Evolutionary conservation across 2,888 invertebrate species (phyloP).

Genomic region (Salpingus planirostris): DNA sequence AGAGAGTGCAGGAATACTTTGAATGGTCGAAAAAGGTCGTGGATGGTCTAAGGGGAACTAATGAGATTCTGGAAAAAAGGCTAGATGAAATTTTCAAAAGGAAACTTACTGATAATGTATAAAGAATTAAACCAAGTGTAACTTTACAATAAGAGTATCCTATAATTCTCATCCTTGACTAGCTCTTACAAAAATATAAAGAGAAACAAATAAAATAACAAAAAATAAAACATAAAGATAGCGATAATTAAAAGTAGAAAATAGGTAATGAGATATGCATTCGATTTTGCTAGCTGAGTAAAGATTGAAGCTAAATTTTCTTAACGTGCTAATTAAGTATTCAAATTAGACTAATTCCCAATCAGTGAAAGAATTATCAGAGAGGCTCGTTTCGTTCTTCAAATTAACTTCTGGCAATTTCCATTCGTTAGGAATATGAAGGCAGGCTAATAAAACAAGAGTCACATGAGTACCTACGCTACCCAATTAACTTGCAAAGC

Average conservation of each 20-base stretch:
- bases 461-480: background rate
- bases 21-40: constrained; percentile 61
- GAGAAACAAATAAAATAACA: background rate
- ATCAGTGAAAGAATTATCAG: constrained; percentile 31
- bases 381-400: no score
- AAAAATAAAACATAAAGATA: no score
- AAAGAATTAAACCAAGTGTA: no score
- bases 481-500: no score
- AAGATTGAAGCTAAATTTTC: no score
- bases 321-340: no score
- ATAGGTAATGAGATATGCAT: no score
- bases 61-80: constrained; percentile 47
- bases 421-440: constrained; percentile 52
- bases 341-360: constrained; percentile 36
- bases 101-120: no score
- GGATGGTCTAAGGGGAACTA: constrained; percentile 55
- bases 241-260: no score
- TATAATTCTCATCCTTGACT: no score
- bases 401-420: constrained; percentile 40
- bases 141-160: no score
- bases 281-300: no score
- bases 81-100: constrained; percentile 48
- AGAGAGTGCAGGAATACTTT: constrained; percentile 57
- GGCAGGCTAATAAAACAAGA: constrained; percentile 39
- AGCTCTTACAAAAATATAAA: background rate